A percentile compares a stretch with the other conserved stretches of the same genome.
Evolutionary conservation across 1,140 invertebrate species (phyloP).

Genomic region (Cepaea nemoralis): DNA sequence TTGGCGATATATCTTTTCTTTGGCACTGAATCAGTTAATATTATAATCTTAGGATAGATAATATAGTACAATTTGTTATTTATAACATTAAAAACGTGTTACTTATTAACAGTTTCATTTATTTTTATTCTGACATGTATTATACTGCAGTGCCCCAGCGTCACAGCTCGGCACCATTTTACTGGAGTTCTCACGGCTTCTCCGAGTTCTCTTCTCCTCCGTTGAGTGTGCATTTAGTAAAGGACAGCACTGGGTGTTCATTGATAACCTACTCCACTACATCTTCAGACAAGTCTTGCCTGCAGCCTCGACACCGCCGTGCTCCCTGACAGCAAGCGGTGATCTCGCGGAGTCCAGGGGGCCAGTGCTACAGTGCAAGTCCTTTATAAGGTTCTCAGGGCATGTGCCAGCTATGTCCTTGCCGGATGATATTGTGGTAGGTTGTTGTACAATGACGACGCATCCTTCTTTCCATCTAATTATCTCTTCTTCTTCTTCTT

Average conservation of each 20-base stretch:
- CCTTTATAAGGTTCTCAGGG: conserved; percentile 21
- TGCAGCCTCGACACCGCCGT: not conserved
- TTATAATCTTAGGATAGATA: no score
- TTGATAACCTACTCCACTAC: conserved; percentile 41
- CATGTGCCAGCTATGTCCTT: conserved; percentile 21
- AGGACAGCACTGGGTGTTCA: conserved; percentile 8
- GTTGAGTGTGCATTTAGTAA: conserved; percentile 47
- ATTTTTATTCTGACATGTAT: no score
- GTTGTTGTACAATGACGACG: not conserved
- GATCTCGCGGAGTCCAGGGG: not conserved
- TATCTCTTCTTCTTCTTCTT: no score
- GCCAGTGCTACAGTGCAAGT: not conserved
- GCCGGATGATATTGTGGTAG: conserved; percentile 43
- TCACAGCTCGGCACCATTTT: conserved; percentile 44
- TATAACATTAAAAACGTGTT: not conserved
- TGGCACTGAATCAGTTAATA: no score
- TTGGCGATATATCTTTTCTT: not conserved
- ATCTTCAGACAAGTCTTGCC: conserved; percentile 22
- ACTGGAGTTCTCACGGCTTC: conserved; percentile 45
- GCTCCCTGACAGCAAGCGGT: conserved; percentile 1
- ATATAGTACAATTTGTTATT: no score
- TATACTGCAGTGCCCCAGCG: conserved; percentile 40
- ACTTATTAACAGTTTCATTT: conserved; percentile 4
- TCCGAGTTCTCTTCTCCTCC: conserved; percentile 52
- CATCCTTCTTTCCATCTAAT: not conserved